These are phyloP conservation scores for Eilema griseolum DNA, from an alignment of 2,888 invertebrate genomes.

Conservation along the genomic window DNA sequence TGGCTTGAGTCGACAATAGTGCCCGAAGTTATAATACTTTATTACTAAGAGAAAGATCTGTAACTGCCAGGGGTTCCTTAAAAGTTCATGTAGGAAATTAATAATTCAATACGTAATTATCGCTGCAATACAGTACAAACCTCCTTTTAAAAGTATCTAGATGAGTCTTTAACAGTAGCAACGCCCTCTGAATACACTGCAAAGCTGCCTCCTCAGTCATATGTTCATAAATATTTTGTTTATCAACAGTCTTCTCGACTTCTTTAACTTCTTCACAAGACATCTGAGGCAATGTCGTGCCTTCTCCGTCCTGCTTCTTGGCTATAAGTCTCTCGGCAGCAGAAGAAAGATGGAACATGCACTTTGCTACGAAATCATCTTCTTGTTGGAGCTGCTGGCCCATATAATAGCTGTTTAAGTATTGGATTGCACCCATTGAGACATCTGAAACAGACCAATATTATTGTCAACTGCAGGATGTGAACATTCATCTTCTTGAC, in stretches of 20 bases:
- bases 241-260: conserved; percentile 71
- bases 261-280: conserved; percentile 62
- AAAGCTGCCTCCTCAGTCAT: conserved; percentile 92
- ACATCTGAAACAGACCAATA: conserved; percentile 88
- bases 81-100: no score
- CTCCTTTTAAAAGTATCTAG: conserved; percentile 96
- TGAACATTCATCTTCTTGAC: no score
- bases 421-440: conserved; percentile 97
- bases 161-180: conserved; percentile 95
- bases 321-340: conserved; percentile 91
- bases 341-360: conserved; percentile 96
- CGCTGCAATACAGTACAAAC: conserved; percentile 62
- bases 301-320: conserved; percentile 70
- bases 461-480: neutral
- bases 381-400: conserved; percentile 96
- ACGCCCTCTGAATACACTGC: conserved; percentile 95
- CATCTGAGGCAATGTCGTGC: conserved; percentile 50
- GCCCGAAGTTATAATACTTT: no score
- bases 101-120: neutral
- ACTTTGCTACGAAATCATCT: conserved; percentile 96
- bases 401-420: conserved; percentile 97
- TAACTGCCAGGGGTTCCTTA: no score
- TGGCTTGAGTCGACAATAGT: no score
- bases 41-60: no score
- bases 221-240: conserved; percentile 80